A percentile compares a stretch with the other conserved stretches of the same genome.
phyloP scores from a whole-genome alignment of 2,888 invertebrate species.

The Crossocerus cetratus region DNA sequence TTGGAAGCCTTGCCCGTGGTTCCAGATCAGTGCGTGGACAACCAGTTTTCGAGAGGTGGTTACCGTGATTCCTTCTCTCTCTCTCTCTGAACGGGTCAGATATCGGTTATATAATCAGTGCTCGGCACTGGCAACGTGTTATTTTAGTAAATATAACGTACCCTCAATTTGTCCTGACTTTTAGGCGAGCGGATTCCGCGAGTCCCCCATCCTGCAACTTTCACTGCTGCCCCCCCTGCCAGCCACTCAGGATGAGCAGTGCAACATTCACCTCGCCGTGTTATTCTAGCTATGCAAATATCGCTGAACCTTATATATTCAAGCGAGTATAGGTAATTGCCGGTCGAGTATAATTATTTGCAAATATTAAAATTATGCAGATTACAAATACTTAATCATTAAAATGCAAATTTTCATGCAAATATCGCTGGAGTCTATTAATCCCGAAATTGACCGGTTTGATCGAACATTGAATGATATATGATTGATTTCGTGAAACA shows the following conservation, averaged over 20 bases:
- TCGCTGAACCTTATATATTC: not conserved
- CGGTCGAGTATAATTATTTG: too few species aligned
- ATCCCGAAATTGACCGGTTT: too few species aligned
- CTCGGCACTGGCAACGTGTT: not conserved
- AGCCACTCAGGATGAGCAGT: slow-evolving; percentile 4
- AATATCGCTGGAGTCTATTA: too few species aligned
- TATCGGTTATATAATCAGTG: not conserved
- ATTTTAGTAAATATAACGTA: slow-evolving; percentile 1
- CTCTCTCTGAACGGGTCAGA: not conserved
- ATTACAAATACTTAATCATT: too few species aligned
- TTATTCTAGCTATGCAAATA: not conserved
- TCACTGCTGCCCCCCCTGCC: slow-evolving; percentile 33
- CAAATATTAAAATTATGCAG: too few species aligned
- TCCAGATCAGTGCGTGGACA: not conserved
- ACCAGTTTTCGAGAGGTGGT: not conserved
- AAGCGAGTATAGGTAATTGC: too few species aligned
- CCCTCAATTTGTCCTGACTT: slow-evolving; percentile 3
- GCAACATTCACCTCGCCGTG: slow-evolving; percentile 17
- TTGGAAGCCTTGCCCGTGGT: not conserved
- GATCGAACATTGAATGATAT: too few species aligned
- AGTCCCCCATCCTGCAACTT: slow-evolving; percentile 26
- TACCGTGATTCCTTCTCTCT: not conserved
- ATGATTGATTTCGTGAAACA: too few species aligned
- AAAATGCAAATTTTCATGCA: too few species aligned
- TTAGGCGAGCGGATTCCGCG: slow-evolving; percentile 12